Evolutionary conservation across 1,140 invertebrate species (phyloP).

Genomic region (Dufourea novaeangliae): DNA sequence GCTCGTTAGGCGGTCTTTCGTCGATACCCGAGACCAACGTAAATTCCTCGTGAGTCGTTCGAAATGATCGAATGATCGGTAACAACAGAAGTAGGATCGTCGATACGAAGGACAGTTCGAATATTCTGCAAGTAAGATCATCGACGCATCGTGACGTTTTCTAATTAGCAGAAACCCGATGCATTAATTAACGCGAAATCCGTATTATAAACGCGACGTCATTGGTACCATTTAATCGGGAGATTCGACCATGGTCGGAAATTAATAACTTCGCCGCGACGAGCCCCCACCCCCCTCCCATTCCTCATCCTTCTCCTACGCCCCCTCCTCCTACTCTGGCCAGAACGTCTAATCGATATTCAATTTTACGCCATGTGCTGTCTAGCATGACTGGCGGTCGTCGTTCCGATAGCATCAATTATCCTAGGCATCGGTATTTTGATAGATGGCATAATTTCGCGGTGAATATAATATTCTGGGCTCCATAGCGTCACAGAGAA

Average conservation of each 20-base stretch:
- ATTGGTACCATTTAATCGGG: conserved; percentile 62
- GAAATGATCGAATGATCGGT: background rate
- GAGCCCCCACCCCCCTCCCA: conserved; percentile 31
- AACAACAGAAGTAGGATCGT: too few species aligned
- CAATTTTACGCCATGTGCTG: conserved; percentile 70
- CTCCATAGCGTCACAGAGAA: conserved; percentile 55
- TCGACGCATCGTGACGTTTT: background rate
- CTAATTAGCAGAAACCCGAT: conserved; percentile 36
- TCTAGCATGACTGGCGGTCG: conserved; percentile 69
- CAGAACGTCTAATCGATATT: conserved; percentile 69
- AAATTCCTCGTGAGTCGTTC: background rate
- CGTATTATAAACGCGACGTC: conserved; percentile 47
- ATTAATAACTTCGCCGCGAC: conserved; percentile 65
- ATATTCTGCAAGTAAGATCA: too few species aligned
- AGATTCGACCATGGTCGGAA: conserved; percentile 54
- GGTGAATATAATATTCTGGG: conserved; percentile 65
- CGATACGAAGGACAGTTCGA: background rate
- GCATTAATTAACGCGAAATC: conserved; percentile 57
- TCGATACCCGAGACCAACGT: background rate
- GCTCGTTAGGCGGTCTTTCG: background rate
- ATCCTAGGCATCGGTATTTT: conserved; percentile 70
- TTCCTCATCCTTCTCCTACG: background rate
- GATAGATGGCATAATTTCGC: conserved; percentile 69
- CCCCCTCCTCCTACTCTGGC: background rate
- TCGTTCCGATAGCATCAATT: conserved; percentile 69